Evolutionary conservation across 2,797 vertebrate species (phyloP), one percentile per base, ranked within the genome.

Genomic region (Silurus lanzhouensis): DNA sequence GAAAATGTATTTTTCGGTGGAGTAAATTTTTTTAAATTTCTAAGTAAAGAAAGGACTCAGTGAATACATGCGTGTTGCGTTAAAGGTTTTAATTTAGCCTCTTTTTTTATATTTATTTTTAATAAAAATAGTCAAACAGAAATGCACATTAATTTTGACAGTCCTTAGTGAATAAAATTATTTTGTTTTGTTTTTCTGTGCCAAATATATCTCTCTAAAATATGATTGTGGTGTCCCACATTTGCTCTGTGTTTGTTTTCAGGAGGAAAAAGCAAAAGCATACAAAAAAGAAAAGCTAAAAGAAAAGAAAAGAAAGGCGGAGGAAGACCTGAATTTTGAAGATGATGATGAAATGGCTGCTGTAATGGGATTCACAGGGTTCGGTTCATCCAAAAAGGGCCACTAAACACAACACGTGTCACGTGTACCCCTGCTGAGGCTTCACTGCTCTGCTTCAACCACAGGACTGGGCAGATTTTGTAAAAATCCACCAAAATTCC

Each of bases 181-280:
- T 38, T 38, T 4, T 38, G 3, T 17, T 61, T 17, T 55, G 22
- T 57, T 55, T 57, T 15, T 75, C 2, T 75, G 1, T 38, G 10
- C 27, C 27, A 19, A 55, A 17, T 55, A 17, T 76, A 27, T 57
- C 0, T 3, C 27, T 58, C 3, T 55, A 55, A 74, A 58, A 31
- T 84, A 58, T 17, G 0, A 60, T 22, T 52, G 6, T 48, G 31
- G 31, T 44, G n/a, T 20, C 9, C 27, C 2, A 14, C 27, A 25
- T 77, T 77, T 20, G 6, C 17, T 77, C 38, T 46, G 20, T 74
- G 79, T 81, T 0, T 55, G 9, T 7, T 74, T 80, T 61, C 90
- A 99, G 98, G 98, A 99, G 91, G 98, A 99, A 92, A 99, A 99
- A 87, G 98, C 97, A 52, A 98, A 99, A 91, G 98, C 98, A 8